Conservation (phyloP, 2,888 invertebrate genomes). For the Ptychoptera contaminata region DNA sequence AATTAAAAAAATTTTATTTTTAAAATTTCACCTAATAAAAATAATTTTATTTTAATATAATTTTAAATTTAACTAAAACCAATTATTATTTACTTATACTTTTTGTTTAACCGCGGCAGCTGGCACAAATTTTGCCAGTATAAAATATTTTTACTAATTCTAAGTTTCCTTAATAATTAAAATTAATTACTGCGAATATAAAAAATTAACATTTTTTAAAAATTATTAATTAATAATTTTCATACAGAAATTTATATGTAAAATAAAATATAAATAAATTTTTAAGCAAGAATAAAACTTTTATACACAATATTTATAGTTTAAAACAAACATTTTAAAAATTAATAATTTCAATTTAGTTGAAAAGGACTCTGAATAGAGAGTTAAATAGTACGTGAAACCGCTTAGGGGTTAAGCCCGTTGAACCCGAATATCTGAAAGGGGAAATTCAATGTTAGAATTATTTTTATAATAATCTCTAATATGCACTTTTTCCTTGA, state of each 20-base stretch:
- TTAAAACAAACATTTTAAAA: constrained; percentile 15
- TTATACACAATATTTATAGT: constrained; percentile 26
- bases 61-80: constrained; percentile 22
- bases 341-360: no score
- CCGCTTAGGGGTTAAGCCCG: no score
- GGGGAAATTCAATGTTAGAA: no score
- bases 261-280: constrained; percentile 37
- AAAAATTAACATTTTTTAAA: constrained; percentile 27
- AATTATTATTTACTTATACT: constrained; percentile 38
- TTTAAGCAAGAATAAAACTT: constrained; percentile 35
- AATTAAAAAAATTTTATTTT: constrained; percentile 29
- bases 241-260: constrained; percentile 39
- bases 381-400: no score
- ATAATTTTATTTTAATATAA: constrained; percentile 23
- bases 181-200: constrained; percentile 33
- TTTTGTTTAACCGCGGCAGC: constrained; percentile 54
- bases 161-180: constrained; percentile 43
- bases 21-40: constrained; percentile 42
- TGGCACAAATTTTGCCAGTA: constrained; percentile 50
- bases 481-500: no score
- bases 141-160: constrained; percentile 41
- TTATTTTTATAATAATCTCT: no score
- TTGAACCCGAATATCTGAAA: no score
- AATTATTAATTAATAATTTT: constrained; percentile 28
- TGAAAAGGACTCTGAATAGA: no score